Evolutionary conservation across 2,113 vertebrate species (phyloP).

Genomic region (Benitochromis conjunctus): DNA sequence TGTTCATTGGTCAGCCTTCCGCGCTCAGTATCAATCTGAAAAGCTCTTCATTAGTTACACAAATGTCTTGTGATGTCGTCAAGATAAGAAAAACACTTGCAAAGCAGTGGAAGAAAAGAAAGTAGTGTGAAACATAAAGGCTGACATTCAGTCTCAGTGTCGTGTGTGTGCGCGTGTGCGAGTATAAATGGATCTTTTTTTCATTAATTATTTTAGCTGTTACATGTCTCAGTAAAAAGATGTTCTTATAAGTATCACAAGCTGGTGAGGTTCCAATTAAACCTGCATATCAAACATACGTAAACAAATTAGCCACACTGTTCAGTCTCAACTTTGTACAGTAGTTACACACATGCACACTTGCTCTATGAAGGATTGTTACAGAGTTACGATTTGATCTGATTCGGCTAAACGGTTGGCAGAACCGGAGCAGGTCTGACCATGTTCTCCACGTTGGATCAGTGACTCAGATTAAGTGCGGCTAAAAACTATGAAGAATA

Average conservation of each 20-base stretch:
- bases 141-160: neutral
- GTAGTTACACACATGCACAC: neutral
- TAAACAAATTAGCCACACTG: neutral
- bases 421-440: neutral
- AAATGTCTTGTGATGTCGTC: neutral
- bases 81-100: neutral
- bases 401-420: neutral
- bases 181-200: too few species aligned
- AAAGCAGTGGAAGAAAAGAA: neutral
- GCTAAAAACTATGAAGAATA: neutral
- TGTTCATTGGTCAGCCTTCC: neutral
- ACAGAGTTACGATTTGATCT: neutral
- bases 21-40: neutral
- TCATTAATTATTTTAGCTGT: too few species aligned
- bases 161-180: too few species aligned
- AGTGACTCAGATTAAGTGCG: neutral
- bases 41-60: neutral
- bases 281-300: neutral
- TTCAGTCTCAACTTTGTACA: neutral
- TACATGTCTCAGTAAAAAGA: neutral
- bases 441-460: neutral
- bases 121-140: neutral
- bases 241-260: too few species aligned
- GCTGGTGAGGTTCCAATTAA: neutral
- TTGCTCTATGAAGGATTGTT: rapidly evolving